These are phyloP conservation scores for Neolamprologus caudopunctatus DNA, from an alignment of 2,113 vertebrate genomes.

Conservation along the genomic window DNA sequence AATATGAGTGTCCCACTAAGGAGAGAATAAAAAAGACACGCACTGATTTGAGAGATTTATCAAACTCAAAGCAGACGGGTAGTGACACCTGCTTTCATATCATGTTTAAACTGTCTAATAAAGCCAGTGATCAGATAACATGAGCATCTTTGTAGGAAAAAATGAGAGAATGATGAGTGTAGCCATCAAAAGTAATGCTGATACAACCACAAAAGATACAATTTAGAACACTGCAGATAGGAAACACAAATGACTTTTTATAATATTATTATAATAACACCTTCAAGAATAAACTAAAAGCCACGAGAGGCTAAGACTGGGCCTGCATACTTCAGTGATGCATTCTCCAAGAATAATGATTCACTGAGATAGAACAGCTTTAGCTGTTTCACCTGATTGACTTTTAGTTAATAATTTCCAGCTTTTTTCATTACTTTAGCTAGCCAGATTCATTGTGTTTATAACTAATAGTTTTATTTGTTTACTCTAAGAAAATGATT, in stretches of 20 bases:
- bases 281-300: background rate
- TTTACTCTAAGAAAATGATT: background rate
- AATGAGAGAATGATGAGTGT: background rate
- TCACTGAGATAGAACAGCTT: background rate
- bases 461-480: background rate
- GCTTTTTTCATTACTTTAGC: background rate
- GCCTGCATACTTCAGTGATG: background rate
- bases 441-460: background rate
- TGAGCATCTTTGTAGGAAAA: background rate
- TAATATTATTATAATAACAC: background rate
- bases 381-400: fast-evolving
- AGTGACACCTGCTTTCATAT: background rate
- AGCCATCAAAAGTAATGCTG: background rate
- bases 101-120: background rate
- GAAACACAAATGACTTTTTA: background rate
- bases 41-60: background rate
- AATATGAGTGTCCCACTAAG: background rate
- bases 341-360: background rate
- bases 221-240: background rate
- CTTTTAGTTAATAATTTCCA: background rate
- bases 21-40: background rate
- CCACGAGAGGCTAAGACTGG: background rate
- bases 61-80: background rate
- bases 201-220: background rate
- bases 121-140: background rate